Evolutionary conservation across 2,888 invertebrate species (phyloP).

Genomic region (Leptopilina drosophilae): DNA sequence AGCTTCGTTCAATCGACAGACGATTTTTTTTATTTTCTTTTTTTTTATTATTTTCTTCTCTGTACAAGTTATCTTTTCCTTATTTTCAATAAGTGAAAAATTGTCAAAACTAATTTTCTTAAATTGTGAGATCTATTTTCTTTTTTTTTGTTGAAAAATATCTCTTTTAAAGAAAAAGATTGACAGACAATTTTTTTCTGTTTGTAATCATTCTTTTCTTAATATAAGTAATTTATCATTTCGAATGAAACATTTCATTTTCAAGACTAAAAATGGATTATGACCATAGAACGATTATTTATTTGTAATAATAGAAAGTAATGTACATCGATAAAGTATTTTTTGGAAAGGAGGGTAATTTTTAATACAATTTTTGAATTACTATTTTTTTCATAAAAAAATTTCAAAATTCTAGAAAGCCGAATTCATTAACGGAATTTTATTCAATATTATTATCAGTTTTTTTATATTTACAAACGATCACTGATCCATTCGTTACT

Average conservation of each 20-base stretch:
- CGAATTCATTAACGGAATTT: too few species aligned
- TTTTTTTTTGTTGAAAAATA: slow-evolving; percentile 10
- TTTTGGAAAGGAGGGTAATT: too few species aligned
- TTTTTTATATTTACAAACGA: slow-evolving; percentile 31
- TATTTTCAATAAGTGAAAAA: neutral
- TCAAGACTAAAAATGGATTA: slow-evolving; percentile 13
- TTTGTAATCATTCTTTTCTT: neutral
- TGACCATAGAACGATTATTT: slow-evolving; percentile 4
- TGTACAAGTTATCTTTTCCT: slow-evolving; percentile 22
- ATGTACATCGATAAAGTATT: neutral
- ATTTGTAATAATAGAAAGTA: slow-evolving; percentile 9
- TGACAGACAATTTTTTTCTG: neutral
- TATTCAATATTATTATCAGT: too few species aligned
- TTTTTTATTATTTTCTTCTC: slow-evolving; percentile 2
- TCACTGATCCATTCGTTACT: slow-evolving; percentile 9
- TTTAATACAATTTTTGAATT: too few species aligned
- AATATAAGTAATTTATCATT: neutral
- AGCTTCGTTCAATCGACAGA: slow-evolving; percentile 49
- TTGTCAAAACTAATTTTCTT: neutral
- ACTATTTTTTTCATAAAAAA: neutral
- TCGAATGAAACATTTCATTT: slow-evolving; percentile 2
- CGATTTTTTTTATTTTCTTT: neutral
- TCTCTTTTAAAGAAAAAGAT: slow-evolving; percentile 24
- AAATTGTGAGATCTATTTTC: slow-evolving; percentile 6
- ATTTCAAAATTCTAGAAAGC: neutral